Evolutionary conservation across 2,888 invertebrate species (phyloP), one percentile per base, ranked within the genome.

Genomic region (Volucella inflata): DNA sequence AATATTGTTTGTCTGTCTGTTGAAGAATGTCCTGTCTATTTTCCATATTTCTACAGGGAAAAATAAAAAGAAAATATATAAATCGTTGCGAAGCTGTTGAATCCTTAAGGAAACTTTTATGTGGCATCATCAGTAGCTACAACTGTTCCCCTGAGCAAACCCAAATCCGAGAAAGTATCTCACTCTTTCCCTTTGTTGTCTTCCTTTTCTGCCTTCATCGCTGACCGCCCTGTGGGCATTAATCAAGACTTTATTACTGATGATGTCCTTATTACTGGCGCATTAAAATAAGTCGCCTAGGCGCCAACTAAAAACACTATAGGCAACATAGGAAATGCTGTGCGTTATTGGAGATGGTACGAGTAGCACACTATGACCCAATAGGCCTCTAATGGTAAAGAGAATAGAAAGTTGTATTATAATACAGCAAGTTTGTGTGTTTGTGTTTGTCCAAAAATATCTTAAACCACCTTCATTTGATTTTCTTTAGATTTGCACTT

Each of bases 211-310:
- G 30, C 30, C 30, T 30, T 30, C 30, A 30, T 30, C 30, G 6
- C 10, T 50, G 51, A 62, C 78, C 64, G 64, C 65, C 72, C 44
- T 51, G 57, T 16, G 53, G 74, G 60, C 75, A 75, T 79, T 84
- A 75, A 79, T 79, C 75, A 79, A 44, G 68, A 60, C 75, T 71
- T 84, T 80, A 76, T 84, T 75, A 84, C 80, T 68, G 74, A 83
- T 83, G 72, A 74, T 70, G 68, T 46, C 68, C 74, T 78, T 83
- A 83, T 78, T 74, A 83, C 68, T 44, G 12, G 50, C 55, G 65
- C 59, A 75, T 79, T 70, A 75, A 71, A 74, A 60, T 30, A 71
- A 78, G 36, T 64, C 78, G 55, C 42, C 71, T 42, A 57, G 38
- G 53, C 36, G 36, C 50, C 38, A 10, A 48, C 12, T n/a, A 17